Evolutionary conservation across 2,113 vertebrate species (phyloP).

Genomic region (Parotia lawesii): DNA sequence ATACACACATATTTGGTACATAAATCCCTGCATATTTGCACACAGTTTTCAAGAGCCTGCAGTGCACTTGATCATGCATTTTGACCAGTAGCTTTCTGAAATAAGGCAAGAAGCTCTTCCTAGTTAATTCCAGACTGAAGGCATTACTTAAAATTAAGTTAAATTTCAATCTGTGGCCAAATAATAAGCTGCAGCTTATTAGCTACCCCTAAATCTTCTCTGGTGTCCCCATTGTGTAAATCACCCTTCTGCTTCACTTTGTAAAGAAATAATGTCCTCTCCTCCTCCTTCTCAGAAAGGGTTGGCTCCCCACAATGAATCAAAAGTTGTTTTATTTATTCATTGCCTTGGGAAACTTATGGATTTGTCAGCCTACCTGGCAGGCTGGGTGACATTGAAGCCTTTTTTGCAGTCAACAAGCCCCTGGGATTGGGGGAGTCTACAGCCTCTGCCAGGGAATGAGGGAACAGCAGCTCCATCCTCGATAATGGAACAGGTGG

Average conservation of each 20-base stretch:
- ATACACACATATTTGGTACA: neutral
- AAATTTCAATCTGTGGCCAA: neutral
- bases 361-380: neutral
- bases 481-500: rapidly evolving
- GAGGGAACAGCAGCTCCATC: neutral
- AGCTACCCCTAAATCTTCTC: neutral
- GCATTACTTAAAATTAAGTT: neutral
- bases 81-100: neutral
- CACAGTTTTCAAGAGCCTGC: neutral
- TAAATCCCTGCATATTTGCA: neutral
- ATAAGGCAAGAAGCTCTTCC: neutral
- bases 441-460: neutral
- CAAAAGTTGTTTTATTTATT: neutral
- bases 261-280: neutral
- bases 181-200: too few species aligned
- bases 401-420: neutral
- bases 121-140: neutral
- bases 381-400: neutral
- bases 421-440: neutral
- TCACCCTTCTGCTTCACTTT: neutral
- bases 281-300: neutral
- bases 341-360: neutral
- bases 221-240: neutral
- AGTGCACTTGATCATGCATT: neutral
- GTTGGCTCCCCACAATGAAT: neutral